Conservation (phyloP, 2,888 invertebrate species). For the Spialia ferax region DNA sequence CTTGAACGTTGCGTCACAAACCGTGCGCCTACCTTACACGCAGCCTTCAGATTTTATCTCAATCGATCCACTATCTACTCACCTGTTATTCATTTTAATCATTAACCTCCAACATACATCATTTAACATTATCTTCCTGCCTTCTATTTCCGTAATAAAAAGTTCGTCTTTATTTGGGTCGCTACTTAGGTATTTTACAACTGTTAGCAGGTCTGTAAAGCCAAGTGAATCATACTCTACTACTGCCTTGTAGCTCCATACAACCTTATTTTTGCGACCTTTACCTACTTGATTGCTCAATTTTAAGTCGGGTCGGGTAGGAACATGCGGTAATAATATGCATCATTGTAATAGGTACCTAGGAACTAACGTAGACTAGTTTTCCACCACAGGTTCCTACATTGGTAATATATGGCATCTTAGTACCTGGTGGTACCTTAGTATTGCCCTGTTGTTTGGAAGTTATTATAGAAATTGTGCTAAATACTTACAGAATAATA, state of each 20-base stretch:
- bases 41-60: slow-evolving; percentile 79
- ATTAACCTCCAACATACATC: slow-evolving; percentile 75
- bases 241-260: not conserved
- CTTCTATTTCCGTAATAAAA: slow-evolving; percentile 66
- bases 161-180: slow-evolving; percentile 3
- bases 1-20: slow-evolving; percentile 72
- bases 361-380: too few relatives aligned
- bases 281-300: too few relatives aligned
- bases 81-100: slow-evolving; percentile 71
- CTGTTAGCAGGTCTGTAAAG: not conserved
- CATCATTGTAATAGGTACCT: too few relatives aligned
- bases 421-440: too few relatives aligned
- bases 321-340: too few relatives aligned
- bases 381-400: too few relatives aligned
- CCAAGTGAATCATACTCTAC: not conserved
- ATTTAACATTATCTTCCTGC: slow-evolving; percentile 68
- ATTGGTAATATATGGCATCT: too few relatives aligned
- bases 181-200: not conserved
- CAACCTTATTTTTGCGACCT: too few relatives aligned
- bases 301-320: too few relatives aligned
- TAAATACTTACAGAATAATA: too few relatives aligned
- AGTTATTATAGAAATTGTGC: too few relatives aligned
- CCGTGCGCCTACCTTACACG: slow-evolving; percentile 51
- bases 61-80: slow-evolving; percentile 65
- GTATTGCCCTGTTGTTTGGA: too few relatives aligned